Conservation (phyloP, 2,888 invertebrate species). For the Drosophila diplacantha region DNA sequence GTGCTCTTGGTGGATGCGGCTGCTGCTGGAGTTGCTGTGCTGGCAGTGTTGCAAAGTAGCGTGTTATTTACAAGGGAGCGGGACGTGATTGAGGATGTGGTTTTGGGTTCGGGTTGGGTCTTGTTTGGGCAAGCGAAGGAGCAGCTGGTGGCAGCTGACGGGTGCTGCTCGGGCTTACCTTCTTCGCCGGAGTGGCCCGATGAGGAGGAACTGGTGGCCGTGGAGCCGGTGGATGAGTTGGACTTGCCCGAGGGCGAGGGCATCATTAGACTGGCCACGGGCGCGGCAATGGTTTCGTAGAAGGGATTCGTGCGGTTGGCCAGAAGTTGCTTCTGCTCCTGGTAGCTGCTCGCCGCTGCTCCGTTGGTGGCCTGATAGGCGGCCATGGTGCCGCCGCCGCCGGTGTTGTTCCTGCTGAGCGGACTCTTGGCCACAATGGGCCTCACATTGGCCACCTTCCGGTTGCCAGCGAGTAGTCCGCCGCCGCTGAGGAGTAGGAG, state of each 20-base stretch:
- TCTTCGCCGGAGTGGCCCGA: slow-evolving; percentile 68
- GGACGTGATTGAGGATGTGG: slow-evolving; percentile 16
- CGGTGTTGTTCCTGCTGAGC: slow-evolving; percentile 41
- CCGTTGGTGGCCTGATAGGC: slow-evolving; percentile 42
- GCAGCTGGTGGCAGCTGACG: slow-evolving; percentile 29
- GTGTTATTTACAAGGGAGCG: slow-evolving; percentile 63
- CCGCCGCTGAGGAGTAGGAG: slow-evolving; percentile 66
- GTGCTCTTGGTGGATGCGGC: slow-evolving; percentile 38
- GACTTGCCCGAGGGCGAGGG: slow-evolving; percentile 75
- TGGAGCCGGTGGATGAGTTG: slow-evolving; percentile 73
- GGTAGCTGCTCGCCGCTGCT: slow-evolving; percentile 45
- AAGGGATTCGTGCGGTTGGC: slow-evolving; percentile 74
- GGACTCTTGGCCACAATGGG: slow-evolving; percentile 71
- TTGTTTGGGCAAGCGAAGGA: slow-evolving; percentile 28
- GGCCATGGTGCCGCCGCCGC: slow-evolving; percentile 36
- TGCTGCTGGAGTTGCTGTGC: slow-evolving; percentile 33
- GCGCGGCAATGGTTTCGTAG: slow-evolving; percentile 61
- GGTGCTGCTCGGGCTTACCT: slow-evolving; percentile 65
- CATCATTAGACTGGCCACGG: slow-evolving; percentile 58
- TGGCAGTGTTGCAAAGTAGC: slow-evolving; percentile 53
- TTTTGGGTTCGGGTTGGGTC: slow-evolving; percentile 10
- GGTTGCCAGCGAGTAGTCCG: slow-evolving; percentile 60
- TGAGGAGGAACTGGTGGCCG: slow-evolving; percentile 68
- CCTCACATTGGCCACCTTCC: slow-evolving; percentile 76
- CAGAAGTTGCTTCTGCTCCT: slow-evolving; percentile 66